phyloP scores from a whole-genome alignment of 2,113 vertebrate species.

The Solea senegalensis region DNA sequence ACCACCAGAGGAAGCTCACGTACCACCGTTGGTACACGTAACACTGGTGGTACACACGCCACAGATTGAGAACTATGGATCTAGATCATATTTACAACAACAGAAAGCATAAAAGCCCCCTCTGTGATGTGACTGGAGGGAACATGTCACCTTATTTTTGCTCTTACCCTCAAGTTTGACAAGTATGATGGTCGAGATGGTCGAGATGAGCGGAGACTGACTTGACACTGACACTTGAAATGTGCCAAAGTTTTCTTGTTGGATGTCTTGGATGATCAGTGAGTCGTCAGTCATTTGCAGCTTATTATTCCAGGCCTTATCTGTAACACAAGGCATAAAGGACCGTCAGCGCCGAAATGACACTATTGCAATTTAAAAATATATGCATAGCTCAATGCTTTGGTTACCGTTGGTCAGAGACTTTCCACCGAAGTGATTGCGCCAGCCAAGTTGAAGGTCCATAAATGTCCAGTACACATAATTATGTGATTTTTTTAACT shows the following conservation, averaged over 20 bases:
- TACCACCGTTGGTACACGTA: too few species aligned
- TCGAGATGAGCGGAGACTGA: rapidly evolving
- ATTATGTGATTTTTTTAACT: rapidly evolving
- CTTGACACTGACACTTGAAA: not conserved
- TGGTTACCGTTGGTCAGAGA: rapidly evolving
- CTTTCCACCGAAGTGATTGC: rapidly evolving
- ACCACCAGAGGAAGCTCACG: too few species aligned
- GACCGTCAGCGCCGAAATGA: not conserved
- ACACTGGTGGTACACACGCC: too few species aligned
- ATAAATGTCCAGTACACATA: conserved; percentile 46
- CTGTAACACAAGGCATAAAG: conserved; percentile 27
- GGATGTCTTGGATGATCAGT: conserved; percentile 53
- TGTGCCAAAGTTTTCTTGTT: conserved; percentile 36
- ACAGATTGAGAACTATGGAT: too few species aligned
- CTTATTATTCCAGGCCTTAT: not conserved
- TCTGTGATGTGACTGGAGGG: not conserved
- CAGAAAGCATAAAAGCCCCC: not conserved
- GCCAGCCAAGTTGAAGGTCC: rapidly evolving
- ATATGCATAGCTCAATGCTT: not conserved
- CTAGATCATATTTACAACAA: not conserved
- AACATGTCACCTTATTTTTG: not conserved
- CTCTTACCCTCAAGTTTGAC: conserved; percentile 49
- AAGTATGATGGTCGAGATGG: conserved; percentile 9
- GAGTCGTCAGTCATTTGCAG: not conserved
- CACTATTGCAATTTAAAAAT: not conserved